A percentile compares a stretch with the other conserved stretches of the same genome.
Evolutionary conservation across 2,797 vertebrate genomes (phyloP).

Genomic region (Karalla daura): DNA sequence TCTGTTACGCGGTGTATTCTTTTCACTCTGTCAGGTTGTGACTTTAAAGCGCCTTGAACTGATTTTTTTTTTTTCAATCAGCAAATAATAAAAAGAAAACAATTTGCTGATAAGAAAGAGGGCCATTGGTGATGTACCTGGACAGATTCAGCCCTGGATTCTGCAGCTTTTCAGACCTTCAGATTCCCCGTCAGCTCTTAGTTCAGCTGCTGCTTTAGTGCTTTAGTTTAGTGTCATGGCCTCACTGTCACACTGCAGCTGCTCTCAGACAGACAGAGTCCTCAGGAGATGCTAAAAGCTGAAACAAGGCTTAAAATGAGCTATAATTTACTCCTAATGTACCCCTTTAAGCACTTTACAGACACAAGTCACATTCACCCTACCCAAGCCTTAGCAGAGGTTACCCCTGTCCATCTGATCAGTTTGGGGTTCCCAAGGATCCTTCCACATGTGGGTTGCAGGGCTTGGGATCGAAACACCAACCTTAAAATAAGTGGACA

Average conservation of each 20-base stretch:
- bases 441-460: no score
- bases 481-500: no score
- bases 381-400: no score
- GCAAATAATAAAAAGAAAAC: neutral
- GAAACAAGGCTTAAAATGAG: no score
- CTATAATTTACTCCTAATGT: no score
- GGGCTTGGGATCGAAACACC: no score
- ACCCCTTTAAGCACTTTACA: no score
- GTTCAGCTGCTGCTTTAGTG: neutral
- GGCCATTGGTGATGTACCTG: neutral
- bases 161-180: neutral
- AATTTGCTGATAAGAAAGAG: neutral
- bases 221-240: neutral
- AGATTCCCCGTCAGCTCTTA: neutral
- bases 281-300: neutral
- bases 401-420: no score
- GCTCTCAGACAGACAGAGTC: neutral
- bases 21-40: no score
- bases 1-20: no score
- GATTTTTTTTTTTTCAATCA: neutral
- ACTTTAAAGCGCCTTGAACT: neutral
- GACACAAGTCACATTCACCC: no score
- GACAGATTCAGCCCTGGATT: neutral
- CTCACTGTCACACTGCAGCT: neutral
- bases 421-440: no score